These are phyloP conservation scores for Scatophagus argus DNA, from an alignment of 2,113 vertebrate genomes.

Conservation along the genomic window DNA sequence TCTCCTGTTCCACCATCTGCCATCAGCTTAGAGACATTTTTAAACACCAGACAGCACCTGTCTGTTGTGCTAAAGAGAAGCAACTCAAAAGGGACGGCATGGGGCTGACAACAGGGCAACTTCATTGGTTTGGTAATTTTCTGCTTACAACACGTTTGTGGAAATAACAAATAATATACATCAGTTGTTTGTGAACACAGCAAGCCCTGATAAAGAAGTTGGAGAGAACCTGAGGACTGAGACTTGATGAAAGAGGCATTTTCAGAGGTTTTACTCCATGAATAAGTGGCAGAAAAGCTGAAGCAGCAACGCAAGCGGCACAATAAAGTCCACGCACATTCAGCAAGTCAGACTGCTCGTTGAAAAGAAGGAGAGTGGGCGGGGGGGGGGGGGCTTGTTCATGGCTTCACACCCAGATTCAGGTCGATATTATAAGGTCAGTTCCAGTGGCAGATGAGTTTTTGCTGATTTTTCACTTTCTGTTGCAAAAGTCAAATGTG, in stretches of 20 bases:
- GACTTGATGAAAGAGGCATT: slow-evolving; percentile 43
- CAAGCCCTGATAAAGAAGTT: slow-evolving; percentile 31
- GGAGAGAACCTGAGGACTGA: slow-evolving; percentile 40
- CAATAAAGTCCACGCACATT: slow-evolving; percentile 37
- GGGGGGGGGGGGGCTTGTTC: no score
- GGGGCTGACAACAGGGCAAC: not conserved
- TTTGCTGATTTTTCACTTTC: slow-evolving; percentile 47
- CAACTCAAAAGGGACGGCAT: not conserved
- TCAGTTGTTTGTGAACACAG: slow-evolving; percentile 27
- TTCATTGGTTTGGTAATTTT: slow-evolving; percentile 28
- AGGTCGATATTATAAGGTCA: slow-evolving; percentile 18
- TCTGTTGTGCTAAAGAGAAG: not conserved
- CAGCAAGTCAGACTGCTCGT: slow-evolving; percentile 11
- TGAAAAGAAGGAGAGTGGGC: slow-evolving; percentile 17
- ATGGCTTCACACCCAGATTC: slow-evolving; percentile 19
- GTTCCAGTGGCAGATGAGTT: slow-evolving; percentile 9
- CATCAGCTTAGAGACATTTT: slow-evolving; percentile 1
- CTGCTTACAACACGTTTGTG: slow-evolving; percentile 30
- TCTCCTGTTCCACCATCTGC: no score
- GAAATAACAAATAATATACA: slow-evolving; percentile 40
- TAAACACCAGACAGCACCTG: not conserved
- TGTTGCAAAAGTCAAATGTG: slow-evolving; percentile 21
- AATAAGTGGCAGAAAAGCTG: slow-evolving; percentile 54
- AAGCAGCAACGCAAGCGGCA: slow-evolving; percentile 49
- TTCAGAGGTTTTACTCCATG: slow-evolving; percentile 29